A percentile compares a stretch with the other conserved stretches of the same genome.
Evolutionary conservation across 2,888 invertebrate genomes (phyloP).

Genomic region (Odontothrips loti): DNA sequence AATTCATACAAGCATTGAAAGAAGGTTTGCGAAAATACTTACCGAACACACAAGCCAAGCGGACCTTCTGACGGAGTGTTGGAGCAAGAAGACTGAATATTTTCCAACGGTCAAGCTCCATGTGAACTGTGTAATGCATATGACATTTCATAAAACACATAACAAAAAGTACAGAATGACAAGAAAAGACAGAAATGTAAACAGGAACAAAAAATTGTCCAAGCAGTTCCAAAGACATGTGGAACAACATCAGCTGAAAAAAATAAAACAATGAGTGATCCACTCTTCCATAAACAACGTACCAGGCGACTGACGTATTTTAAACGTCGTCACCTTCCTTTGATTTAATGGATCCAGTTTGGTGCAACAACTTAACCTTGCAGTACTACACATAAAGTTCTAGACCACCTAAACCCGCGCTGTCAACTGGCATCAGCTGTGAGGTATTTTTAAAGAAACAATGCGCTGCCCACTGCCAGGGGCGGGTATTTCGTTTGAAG

Average conservation of each 20-base stretch:
- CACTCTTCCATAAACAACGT: neutral
- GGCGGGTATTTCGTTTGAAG: neutral
- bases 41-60: conserved; percentile 55
- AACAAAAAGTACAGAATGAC: neutral
- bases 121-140: conserved; percentile 33
- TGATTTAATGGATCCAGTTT: neutral
- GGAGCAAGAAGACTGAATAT: conserved; percentile 54
- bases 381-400: neutral
- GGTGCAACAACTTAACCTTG: conserved; percentile 4
- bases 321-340: neutral
- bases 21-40: conserved; percentile 36
- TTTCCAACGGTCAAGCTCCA: conserved; percentile 55
- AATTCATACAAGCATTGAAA: conserved; percentile 27
- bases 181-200: neutral
- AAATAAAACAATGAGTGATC: neutral
- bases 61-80: conserved; percentile 50
- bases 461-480: neutral
- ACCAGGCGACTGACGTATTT: neutral
- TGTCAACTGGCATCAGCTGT: conserved; percentile 9
- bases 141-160: neutral
- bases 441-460: conserved; percentile 11
- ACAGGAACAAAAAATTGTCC: neutral
- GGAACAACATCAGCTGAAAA: neutral
- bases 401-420: neutral
- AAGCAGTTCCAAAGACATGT: neutral